phyloP scores from a whole-genome alignment of 2,113 vertebrate species.

The Gracilinanus agilis region DNA sequence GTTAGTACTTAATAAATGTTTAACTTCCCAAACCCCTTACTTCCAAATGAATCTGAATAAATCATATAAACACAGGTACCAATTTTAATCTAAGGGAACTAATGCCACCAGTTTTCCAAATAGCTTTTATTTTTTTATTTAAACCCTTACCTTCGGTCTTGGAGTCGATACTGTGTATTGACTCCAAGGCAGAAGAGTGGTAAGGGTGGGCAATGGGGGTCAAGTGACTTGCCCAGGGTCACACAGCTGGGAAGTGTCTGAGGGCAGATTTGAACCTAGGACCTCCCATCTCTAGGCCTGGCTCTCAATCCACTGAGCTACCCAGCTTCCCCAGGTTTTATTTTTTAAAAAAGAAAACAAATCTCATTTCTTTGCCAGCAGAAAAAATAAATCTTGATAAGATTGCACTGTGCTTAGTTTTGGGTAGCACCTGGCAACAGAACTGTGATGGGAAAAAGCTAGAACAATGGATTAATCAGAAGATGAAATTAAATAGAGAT shows the following conservation, averaged over 20 bases:
- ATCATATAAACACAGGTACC: not conserved
- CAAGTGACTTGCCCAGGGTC: too few relatives aligned
- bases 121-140: not conserved
- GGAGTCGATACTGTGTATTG: too few relatives aligned
- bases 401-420: not conserved
- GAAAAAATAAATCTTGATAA: constrained; percentile 38
- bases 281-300: too few relatives aligned
- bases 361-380: not conserved
- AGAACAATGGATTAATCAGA: not conserved
- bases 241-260: too few relatives aligned
- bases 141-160: too few relatives aligned
- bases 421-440: not conserved
- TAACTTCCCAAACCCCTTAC: not conserved
- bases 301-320: too few relatives aligned
- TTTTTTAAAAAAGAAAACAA: constrained; percentile 14
- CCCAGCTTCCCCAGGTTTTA: too few relatives aligned
- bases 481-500: not conserved
- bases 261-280: too few relatives aligned
- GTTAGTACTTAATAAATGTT: not conserved
- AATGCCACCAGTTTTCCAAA: not conserved
- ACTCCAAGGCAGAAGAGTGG: too few relatives aligned
- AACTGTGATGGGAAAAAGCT: not conserved
- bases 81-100: not conserved
- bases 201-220: too few relatives aligned
- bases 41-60: not conserved